phyloP scores from a whole-genome alignment of 2,888 invertebrate species.

The Danaus chrysippus region DNA sequence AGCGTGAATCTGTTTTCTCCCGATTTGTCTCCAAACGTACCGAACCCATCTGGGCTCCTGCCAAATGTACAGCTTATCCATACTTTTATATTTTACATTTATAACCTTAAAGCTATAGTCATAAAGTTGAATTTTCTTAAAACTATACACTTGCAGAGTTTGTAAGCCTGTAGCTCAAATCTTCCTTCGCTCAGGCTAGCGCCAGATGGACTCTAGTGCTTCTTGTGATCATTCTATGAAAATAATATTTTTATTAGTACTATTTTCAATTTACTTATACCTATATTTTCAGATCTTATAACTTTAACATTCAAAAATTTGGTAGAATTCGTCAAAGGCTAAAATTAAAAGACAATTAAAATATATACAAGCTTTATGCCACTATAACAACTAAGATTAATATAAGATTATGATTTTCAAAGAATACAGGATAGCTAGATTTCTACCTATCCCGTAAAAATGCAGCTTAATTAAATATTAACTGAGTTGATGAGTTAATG shows the following conservation, averaged over 20 bases:
- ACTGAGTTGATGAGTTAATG: conserved; percentile 59
- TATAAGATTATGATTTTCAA: no score
- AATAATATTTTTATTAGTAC: conserved; percentile 70
- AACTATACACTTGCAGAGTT: conserved; percentile 27
- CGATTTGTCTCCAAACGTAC: conserved; percentile 74
- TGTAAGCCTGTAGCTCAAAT: conserved; percentile 61
- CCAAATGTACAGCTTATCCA: conserved; percentile 68
- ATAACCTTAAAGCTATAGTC: conserved; percentile 26
- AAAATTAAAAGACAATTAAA: no score
- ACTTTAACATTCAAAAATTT: no score
- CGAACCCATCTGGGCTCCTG: conserved; percentile 69
- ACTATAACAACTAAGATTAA: no score
- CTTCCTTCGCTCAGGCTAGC: conserved; percentile 54
- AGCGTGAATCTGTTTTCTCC: conserved; percentile 73
- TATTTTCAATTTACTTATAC: conserved; percentile 42
- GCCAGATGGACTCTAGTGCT: conserved; percentile 53
- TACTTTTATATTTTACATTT: conserved; percentile 29
- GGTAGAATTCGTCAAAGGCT: no score
- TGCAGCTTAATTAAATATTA: conserved; percentile 74
- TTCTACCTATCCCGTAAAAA: conserved; percentile 57
- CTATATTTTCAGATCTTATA: no score
- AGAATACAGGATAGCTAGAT: no score
- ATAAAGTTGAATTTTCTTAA: conserved; percentile 39
- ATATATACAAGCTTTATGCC: no score
- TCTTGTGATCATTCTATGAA: conserved; percentile 64